A percentile compares a stretch with the other conserved stretches of the same genome.
These are phyloP conservation scores for Drosophila kurseongensis DNA, from an alignment of 1,140 invertebrate genomes.

Conservation along the genomic window DNA sequence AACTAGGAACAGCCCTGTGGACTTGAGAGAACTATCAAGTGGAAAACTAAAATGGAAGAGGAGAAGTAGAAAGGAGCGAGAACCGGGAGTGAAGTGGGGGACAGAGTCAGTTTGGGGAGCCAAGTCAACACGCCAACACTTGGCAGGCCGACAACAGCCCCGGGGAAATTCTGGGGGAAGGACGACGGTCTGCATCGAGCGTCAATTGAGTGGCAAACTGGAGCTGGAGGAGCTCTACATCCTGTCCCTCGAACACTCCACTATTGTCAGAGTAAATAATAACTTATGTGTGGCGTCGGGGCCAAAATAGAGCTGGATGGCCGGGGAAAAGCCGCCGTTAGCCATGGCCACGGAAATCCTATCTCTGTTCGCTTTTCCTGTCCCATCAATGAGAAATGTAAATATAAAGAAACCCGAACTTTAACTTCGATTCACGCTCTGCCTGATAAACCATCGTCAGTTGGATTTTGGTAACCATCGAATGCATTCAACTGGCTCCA, in stretches of 20 bases:
- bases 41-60: slow-evolving; percentile 12
- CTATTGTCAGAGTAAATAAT: slow-evolving; percentile 75
- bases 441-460: slow-evolving; percentile 26
- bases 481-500: neutral
- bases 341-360: slow-evolving; percentile 66
- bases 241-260: slow-evolving; percentile 14
- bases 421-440: slow-evolving; percentile 1
- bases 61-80: neutral
- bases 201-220: slow-evolving; percentile 76
- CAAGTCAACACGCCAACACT: slow-evolving; percentile 50
- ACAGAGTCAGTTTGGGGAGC: slow-evolving; percentile 18
- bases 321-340: slow-evolving; percentile 15
- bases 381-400: slow-evolving; percentile 16
- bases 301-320: slow-evolving; percentile 25
- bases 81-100: slow-evolving; percentile 3
- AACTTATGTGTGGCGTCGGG: slow-evolving; percentile 77
- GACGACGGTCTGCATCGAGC: slow-evolving; percentile 22
- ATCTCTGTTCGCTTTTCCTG: slow-evolving; percentile 55
- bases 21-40: slow-evolving; percentile 15
- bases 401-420: slow-evolving; percentile 24
- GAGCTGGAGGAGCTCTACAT: slow-evolving; percentile 48
- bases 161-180: slow-evolving; percentile 12
- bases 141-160: slow-evolving; percentile 41
- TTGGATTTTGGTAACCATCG: slow-evolving; percentile 9
- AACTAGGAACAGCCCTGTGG: slow-evolving; percentile 10